Evolutionary conservation across 2,113 vertebrate species (phyloP), one percentile per base, ranked within the genome.

Genomic region (Catharus fuscescens): DNA sequence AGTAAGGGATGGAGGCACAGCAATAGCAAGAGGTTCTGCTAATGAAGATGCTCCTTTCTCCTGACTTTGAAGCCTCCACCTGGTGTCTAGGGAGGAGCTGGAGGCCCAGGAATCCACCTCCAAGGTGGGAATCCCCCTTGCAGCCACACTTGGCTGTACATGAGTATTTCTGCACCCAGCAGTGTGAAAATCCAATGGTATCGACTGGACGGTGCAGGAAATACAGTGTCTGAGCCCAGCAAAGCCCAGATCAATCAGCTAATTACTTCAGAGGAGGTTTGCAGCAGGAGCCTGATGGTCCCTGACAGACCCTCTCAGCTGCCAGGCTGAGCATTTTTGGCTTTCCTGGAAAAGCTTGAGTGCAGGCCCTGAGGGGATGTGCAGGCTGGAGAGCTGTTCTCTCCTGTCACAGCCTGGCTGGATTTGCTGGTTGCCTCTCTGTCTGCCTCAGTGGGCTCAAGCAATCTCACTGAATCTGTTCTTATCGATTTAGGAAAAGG

Each of bases 401-500:
- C 71, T 87, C 76, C 10, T 6, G 14, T 60, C 61, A 52, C 1
- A 1, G 72, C 87, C 64, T 31, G 52, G 18, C 24, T 50, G 88
- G 85, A 88, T 70, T 67, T 89, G 61, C 61, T 44, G 74, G 31
- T 91, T 91, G 60, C 78, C 42, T 96, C 82, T 88, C 67, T 69
- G 70, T 62, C 57, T 95, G 31, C 74, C 91, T 88, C 76, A 72
- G 88, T 93, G 86, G 69, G 93, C 88, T 92, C 60, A 18, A 57
- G 96, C 94, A 93, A 96, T 96, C 96, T 97, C 95, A 72, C 93
- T 96, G 97, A 97, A 97, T 97, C 97, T 96, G 86, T 34, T 96
- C 90, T 95, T 96, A 98, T 98, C 94, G 98, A 98, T 98, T 98
- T 69, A 94, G 96, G 91, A 92, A 96, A 97, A 97, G 96, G 92